Evolutionary conservation across 2,797 vertebrate species (phyloP).

Genomic region (Trachurus trachurus): DNA sequence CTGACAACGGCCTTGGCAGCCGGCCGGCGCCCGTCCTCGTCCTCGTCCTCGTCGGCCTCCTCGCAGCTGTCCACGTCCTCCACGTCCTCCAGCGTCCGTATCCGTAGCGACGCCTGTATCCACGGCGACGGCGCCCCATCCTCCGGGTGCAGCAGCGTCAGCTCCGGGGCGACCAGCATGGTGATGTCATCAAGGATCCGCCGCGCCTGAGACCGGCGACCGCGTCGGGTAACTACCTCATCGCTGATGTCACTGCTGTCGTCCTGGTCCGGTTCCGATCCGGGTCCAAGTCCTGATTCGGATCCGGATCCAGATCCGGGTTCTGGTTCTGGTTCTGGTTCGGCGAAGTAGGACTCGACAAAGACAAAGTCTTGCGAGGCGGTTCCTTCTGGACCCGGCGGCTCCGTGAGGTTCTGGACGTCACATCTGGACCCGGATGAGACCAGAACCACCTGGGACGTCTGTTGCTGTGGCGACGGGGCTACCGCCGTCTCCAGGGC

Average conservation of each 20-base stretch:
- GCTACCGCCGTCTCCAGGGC: neutral
- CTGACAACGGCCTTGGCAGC: no score
- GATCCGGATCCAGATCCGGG: no score
- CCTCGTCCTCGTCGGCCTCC: constrained; percentile 35
- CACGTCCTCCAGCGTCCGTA: no score
- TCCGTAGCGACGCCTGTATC: no score
- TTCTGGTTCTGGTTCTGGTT: no score
- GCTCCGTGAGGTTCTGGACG: no score
- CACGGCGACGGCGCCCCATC: neutral
- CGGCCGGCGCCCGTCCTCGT: neutral
- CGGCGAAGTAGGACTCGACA: constrained; percentile 39
- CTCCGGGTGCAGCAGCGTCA: neutral
- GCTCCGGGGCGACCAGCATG: constrained; percentile 34
- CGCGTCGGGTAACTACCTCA: no score
- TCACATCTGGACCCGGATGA: neutral
- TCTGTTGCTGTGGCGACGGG: neutral
- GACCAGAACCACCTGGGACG: neutral
- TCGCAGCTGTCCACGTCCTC: constrained; percentile 71
- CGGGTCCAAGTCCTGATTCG: no score
- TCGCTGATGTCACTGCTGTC: no score
- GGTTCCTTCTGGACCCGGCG: no score
- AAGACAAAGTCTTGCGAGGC: constrained; percentile 43
- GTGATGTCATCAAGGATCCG: constrained; percentile 30
- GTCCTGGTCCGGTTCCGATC: no score
- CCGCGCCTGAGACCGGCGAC: no score